Conservation (phyloP, 2,797 vertebrate genomes). For the Characodon lateralis region DNA sequence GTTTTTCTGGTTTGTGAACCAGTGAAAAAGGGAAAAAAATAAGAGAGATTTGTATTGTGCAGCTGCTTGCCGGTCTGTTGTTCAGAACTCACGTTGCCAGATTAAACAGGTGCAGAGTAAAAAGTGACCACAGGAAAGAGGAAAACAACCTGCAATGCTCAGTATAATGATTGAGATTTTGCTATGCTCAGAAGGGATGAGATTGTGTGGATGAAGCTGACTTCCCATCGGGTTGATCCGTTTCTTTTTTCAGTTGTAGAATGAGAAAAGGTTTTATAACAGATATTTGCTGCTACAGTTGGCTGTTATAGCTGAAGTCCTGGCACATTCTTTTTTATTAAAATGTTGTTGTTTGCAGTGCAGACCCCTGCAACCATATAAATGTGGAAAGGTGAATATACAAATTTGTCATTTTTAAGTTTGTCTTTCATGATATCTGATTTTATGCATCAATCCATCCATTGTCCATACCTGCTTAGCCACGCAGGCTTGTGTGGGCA, state of each 20-base stretch:
- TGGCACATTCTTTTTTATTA: neutral
- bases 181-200: neutral
- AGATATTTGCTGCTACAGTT: neutral
- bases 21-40: neutral
- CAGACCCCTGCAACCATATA: neutral
- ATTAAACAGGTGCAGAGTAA: constrained; percentile 21
- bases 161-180: constrained; percentile 3
- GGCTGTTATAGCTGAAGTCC: neutral
- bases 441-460: too few species aligned
- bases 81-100: constrained; percentile 3
- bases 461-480: too few species aligned
- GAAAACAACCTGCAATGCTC: neutral
- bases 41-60: constrained; percentile 1
- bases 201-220: neutral
- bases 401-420: too few species aligned
- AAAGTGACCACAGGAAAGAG: neutral
- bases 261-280: neutral
- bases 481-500: too few species aligned
- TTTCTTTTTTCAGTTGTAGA: neutral
- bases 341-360: neutral
- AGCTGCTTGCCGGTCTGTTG: constrained; percentile 15
- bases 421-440: too few species aligned
- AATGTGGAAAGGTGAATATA: too few species aligned
- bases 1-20: constrained; percentile 1
- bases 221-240: neutral